Percentiles rank a stretch among this genome's conserved stretches.
phyloP scores from a whole-genome alignment of 1,140 invertebrate genomes.

The Drosophila kurseongensis region DNA sequence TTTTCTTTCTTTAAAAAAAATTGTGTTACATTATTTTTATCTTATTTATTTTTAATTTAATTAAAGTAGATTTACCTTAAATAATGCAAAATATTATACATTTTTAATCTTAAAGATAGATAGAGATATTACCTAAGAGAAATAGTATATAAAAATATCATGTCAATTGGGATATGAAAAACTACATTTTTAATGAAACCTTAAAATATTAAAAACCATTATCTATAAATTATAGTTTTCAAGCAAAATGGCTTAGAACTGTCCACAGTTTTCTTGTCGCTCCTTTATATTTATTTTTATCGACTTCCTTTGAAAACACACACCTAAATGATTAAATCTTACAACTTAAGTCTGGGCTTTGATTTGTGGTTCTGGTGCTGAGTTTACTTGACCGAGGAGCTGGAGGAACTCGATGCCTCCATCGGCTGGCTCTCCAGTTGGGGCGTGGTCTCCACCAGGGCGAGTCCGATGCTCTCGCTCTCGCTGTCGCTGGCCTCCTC shows the following conservation, averaged over 20 bases:
- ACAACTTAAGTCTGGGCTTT: constrained; percentile 7
- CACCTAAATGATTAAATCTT: constrained; percentile 6
- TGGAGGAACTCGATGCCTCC: constrained; percentile 64
- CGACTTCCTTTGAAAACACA: not conserved
- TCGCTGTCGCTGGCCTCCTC: constrained; percentile 49
- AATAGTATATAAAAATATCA: not conserved
- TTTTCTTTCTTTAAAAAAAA: too few relatives aligned
- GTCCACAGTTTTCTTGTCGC: not conserved
- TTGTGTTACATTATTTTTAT: too few relatives aligned
- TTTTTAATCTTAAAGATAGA: too few relatives aligned
- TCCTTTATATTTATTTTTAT: too few relatives aligned
- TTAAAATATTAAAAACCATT: not conserved
- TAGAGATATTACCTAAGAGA: too few relatives aligned
- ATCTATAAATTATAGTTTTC: too few relatives aligned
- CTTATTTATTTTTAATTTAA: too few relatives aligned
- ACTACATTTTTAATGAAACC: not conserved
- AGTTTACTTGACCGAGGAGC: constrained; percentile 74
- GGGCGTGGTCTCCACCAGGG: constrained; percentile 60
- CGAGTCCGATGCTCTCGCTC: constrained; percentile 63
- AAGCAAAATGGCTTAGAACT: not conserved
- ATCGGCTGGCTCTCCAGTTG: constrained; percentile 60
- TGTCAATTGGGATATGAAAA: not conserved
- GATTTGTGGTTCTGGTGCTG: constrained; percentile 4
- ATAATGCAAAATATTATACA: too few relatives aligned
- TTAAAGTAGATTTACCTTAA: too few relatives aligned